Base-by-base conservation (phyloP, 2,888 invertebrate genomes). In the Ennomos erosarius region DNA sequence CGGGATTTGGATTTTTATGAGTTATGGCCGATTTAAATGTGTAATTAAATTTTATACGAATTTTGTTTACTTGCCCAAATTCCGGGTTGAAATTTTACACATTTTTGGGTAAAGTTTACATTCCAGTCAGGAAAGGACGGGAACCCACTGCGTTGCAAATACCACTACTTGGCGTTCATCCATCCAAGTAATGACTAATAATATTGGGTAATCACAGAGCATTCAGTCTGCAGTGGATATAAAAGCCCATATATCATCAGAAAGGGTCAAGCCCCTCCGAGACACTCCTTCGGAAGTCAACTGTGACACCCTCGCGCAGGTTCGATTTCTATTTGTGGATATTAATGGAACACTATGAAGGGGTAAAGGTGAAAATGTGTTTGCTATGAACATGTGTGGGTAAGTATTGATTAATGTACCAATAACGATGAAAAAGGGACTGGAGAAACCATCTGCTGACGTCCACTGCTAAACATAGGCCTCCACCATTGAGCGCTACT, bases 1-100 rank as follows among this genome's bases (percentile, higher is more conserved):
- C n/a, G 47, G 67, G 64, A 59, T 62, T 61, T 55, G 62, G 61
- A 43, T 59, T 55, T 62, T 61, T 59, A 35, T 63, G 61, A 63
- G 53, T 49, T 65, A 62, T 58, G 55, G 46, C 43, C 46, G 33
- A 59, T 59, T 57, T 58, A 26, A 54, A 55, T 59, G 8, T n/a
- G 38, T 48, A 59, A 26, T 26, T 26, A 26, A 26, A 6, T 6
- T 26, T 26, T 26, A 26, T 26, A 26, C 5, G 26, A 26, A 26
- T 26, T 26, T 6, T 26, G 26, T 26, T 26, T 26, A 26, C 26
- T 26, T 26, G 6, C 26, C 26, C 26, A 26, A 26, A 26, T 26
- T 26, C 26, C 26, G 6, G 26, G 26, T 26, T 0, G 3, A 1
- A 0, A 6, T 26, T 26, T 5, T 0, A 6, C 3, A 5, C 5